Base-by-base conservation (phyloP, 2,797 vertebrate genomes). In the Onychomys leucogaster region DNA sequence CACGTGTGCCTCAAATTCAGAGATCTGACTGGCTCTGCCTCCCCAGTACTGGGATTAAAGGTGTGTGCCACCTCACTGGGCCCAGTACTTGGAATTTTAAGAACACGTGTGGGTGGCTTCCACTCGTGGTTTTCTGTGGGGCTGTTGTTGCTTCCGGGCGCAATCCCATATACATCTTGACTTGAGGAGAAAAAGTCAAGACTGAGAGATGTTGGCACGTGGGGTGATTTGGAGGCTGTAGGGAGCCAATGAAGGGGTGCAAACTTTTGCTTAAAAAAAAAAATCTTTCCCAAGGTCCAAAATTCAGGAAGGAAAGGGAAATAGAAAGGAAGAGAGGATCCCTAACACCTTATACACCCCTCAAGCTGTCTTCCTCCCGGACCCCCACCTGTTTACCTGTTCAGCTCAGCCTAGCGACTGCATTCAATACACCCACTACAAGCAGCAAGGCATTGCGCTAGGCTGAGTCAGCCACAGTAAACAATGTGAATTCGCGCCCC, bases 381-480 rank as follows among this genome's bases (percentile, higher is more conserved):
- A 63, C 23, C 17, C 11, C 3, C 1, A 2, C 10, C 46, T 1
- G 0, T 57, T 59, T 14, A 23, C 21, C 43, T 37, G 17, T 55
- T 21, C 4, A 17, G 17, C 32, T 77, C 69, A 67, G 4, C 49
- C 59, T 37, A 71, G 43, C 19, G 65, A 61, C 34, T 29, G 34
- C 6, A 2, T 17, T 84, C 19, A 5, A 11, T 0, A 1, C 9
- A 29, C 75, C 59, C 1, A 1, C 41, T 55, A 41, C 8, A 2
- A 75, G 77, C n/a, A 55, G 65, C 46, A 34, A 94, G 34, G 19
- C 27, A 34, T 41, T 49, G 25, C 69, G 25, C 3, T 52, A 16
- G 32, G 14, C 43, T 25, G 37, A 55, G 37, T 10, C n/a, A 61
- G 17, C 2, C 46, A n/a, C 29, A 27, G 29, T 9, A n/a, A 32